phyloP scores from a whole-genome alignment of 1,140 invertebrate species.

The Drosophila baimaii region DNA sequence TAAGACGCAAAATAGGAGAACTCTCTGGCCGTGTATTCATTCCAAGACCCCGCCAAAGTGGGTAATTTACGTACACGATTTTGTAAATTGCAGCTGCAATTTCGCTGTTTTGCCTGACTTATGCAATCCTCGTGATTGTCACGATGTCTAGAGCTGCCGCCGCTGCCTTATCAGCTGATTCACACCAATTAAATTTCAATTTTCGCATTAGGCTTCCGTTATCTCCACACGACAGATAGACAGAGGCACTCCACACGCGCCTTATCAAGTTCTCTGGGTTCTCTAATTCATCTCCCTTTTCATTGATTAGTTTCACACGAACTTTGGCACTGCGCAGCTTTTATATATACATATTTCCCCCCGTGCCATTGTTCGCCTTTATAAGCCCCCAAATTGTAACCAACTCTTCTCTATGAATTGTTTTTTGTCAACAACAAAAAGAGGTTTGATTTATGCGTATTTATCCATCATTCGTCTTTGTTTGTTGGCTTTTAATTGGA shows the following conservation, averaged over 20 bases:
- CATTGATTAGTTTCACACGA: slow-evolving; percentile 39
- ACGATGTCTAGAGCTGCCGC: slow-evolving; percentile 45
- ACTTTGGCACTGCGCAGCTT: slow-evolving; percentile 25
- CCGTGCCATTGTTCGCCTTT: slow-evolving; percentile 7
- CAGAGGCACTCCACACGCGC: neutral
- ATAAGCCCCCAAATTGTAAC: slow-evolving; percentile 8
- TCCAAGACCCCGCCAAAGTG: slow-evolving; percentile 34
- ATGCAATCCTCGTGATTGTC: slow-evolving; percentile 60
- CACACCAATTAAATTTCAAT: slow-evolving; percentile 48
- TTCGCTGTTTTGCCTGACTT: slow-evolving; percentile 25
- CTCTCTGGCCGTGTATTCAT: slow-evolving; percentile 19
- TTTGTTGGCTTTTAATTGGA: slow-evolving; percentile 57
- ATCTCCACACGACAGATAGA: slow-evolving; percentile 1
- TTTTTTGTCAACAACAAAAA: slow-evolving; percentile 40
- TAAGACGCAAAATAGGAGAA: slow-evolving; percentile 44
- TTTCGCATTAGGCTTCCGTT: slow-evolving; percentile 32
- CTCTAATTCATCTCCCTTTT: slow-evolving; percentile 33
- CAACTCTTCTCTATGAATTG: slow-evolving; percentile 5
- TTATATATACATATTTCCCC: neutral
- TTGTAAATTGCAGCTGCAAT: slow-evolving; percentile 36
- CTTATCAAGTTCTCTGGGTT: slow-evolving; percentile 39
- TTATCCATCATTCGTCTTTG: slow-evolving; percentile 44
- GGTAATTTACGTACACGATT: slow-evolving; percentile 20
- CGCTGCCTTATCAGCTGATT: slow-evolving; percentile 39
- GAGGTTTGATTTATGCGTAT: slow-evolving; percentile 55